Evolutionary conservation across 2,888 invertebrate genomes (phyloP), one percentile per base, ranked within the genome.

Genomic region (Spialia ferax): DNA sequence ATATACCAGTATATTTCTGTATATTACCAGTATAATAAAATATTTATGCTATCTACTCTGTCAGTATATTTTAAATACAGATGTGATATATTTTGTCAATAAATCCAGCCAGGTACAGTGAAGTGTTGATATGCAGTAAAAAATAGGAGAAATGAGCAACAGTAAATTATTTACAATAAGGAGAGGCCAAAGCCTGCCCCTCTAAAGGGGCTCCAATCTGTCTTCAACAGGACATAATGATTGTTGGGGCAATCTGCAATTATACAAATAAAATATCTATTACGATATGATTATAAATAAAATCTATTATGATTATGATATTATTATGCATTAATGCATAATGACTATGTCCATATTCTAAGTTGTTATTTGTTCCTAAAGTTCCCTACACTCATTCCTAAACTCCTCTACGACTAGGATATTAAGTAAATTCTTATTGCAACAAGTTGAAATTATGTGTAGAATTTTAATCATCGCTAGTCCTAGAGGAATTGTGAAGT

Each of bases 211-310:
- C 88, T 81, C 82, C 80, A 32, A 29, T 52, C 29, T 45, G 23
- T 62, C 15, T 80, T 83, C 79, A 93, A 76, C 83, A 88, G 79
- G 72, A 81, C 91, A 92, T 93, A 83, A 86, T 87, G 77, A 71
- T 71, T 63, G 61, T 74, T 70, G 71, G 70, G 70, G 75, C 88
- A 81, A 84, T 82, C 93, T 93, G 91, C 66, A 89, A 91, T 59
- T 72, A 71, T 38, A 38, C 3, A 35, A 0, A 35, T 35, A 35
- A 35, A 32, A 32, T 11, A 35, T 11, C 3, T 11, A 35, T 11
- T 1, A n/a, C n/a, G n/a, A n/a, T n/a, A n/a, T n/a, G n/a, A n/a
- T n/a, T n/a, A n/a, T n/a, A n/a, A n/a, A n/a, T n/a, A n/a, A n/a
- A n/a, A n/a, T n/a, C n/a, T n/a, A n/a, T n/a, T n/a, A n/a, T n/a